Conservation (phyloP, 2,797 vertebrate genomes). For the Myotis myotis region DNA sequence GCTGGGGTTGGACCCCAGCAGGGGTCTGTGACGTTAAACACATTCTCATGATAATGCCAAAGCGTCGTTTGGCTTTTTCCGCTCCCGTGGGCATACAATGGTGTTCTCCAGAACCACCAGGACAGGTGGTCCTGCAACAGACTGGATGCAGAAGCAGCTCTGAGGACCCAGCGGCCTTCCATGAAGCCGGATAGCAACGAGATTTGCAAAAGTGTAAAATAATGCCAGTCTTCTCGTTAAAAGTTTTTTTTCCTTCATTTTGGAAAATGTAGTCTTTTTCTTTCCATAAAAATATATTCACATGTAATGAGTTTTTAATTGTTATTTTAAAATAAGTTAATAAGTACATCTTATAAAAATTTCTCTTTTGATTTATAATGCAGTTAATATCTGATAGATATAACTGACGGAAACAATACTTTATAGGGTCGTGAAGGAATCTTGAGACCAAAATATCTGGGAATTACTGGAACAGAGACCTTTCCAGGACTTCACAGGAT, state of each 20-base stretch:
- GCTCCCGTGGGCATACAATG: neutral
- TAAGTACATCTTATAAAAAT: neutral
- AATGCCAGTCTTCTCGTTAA: neutral
- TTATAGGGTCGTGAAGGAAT: neutral
- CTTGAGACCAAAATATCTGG: neutral
- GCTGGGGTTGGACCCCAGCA: too few species aligned
- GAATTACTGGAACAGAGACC: neutral
- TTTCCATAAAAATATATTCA: neutral
- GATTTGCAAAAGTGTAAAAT: neutral
- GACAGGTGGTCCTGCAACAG: neutral
- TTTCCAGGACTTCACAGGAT: neutral
- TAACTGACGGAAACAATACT: neutral
- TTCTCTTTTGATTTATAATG: neutral
- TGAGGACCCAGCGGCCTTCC: neutral
- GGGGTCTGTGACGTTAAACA: neutral
- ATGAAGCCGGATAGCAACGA: neutral
- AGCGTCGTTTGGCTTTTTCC: neutral
- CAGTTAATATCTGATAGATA: neutral
- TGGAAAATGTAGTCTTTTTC: neutral
- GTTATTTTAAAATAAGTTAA: slow-evolving; percentile 10
- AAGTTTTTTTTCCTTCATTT: neutral
- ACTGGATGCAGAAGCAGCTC: neutral
- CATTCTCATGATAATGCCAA: neutral
- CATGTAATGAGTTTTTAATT: neutral
- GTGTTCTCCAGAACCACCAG: slow-evolving; percentile 42